phyloP scores from a whole-genome alignment of 2,888 invertebrate species.

The Chesias legatella region DNA sequence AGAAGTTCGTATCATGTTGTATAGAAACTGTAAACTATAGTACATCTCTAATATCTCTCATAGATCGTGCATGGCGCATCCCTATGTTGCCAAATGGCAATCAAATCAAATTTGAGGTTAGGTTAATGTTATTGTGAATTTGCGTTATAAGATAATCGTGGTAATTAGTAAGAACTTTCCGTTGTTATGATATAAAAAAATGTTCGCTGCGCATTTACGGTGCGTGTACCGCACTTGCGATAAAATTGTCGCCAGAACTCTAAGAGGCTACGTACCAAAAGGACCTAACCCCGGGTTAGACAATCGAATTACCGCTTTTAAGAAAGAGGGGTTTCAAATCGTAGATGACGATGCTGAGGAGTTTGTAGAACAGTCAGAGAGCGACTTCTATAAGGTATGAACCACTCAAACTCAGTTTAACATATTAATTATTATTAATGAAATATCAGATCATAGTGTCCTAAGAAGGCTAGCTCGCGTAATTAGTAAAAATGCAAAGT shows the following conservation, averaged over 20 bases:
- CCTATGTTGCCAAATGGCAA: too few species aligned
- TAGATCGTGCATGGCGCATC: too few species aligned
- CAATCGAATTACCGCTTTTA: conserved; percentile 51
- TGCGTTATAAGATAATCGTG: too few species aligned
- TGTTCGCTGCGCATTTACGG: conserved; percentile 51
- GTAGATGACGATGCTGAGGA: conserved; percentile 59
- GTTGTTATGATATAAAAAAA: conserved; percentile 22
- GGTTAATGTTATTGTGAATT: too few species aligned
- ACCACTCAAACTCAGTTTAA: background rate
- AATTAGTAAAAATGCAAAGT: too few species aligned
- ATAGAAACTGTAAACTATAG: too few species aligned
- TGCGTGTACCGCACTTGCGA: conserved; percentile 51
- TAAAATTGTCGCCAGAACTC: conserved; percentile 50
- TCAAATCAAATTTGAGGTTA: too few species aligned
- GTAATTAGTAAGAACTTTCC: too few species aligned
- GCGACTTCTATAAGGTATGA: conserved; percentile 62
- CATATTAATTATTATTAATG: background rate
- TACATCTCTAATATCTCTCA: too few species aligned
- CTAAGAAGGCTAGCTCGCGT: too few species aligned
- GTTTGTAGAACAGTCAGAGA: conserved; percentile 61
- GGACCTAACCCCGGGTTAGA: conserved; percentile 63
- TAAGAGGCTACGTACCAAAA: conserved; percentile 37
- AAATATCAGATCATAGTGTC: too few species aligned
- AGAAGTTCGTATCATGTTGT: too few species aligned
- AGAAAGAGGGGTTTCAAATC: conserved; percentile 48